Evolutionary conservation across 2,888 invertebrate genomes (phyloP).

Genomic region (Ischnus inquisitorius): DNA sequence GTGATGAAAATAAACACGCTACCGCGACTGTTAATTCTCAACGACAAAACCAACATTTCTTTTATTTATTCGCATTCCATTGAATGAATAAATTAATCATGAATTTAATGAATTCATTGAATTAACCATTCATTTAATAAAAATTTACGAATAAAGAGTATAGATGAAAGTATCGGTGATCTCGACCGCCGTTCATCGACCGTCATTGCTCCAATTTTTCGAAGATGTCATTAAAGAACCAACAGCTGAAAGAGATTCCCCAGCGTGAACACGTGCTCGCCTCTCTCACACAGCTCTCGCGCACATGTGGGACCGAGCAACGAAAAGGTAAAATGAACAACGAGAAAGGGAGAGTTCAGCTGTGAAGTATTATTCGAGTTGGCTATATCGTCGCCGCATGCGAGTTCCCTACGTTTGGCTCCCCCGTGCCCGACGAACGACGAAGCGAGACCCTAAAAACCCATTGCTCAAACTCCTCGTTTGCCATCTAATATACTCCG

Average conservation of each 20-base stretch:
- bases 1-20: too few relatives aligned
- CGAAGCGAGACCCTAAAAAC: slow-evolving; percentile 53
- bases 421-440: background rate
- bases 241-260: slow-evolving; percentile 59
- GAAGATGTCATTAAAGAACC: background rate
- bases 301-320: slow-evolving; percentile 51
- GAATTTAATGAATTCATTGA: too few relatives aligned
- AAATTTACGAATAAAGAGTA: background rate
- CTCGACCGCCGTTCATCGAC: background rate
- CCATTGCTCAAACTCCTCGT: slow-evolving; percentile 67
- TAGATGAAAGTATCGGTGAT: background rate
- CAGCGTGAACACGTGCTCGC: slow-evolving; percentile 60
- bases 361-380: slow-evolving; percentile 61
- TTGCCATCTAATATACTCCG: slow-evolving; percentile 63
- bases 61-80: too few relatives aligned
- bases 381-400: slow-evolving; percentile 41
- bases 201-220: background rate
- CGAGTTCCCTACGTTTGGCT: slow-evolving; percentile 23
- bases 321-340: slow-evolving; percentile 56
- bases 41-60: background rate
- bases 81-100: too few relatives aligned
- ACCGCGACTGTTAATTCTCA: too few relatives aligned
- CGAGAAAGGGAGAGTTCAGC: slow-evolving; percentile 54
- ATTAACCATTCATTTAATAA: background rate
- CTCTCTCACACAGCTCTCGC: slow-evolving; percentile 43